Conservation (phyloP, 1,140 invertebrate species). For the Drosophila chauvacae region DNA sequence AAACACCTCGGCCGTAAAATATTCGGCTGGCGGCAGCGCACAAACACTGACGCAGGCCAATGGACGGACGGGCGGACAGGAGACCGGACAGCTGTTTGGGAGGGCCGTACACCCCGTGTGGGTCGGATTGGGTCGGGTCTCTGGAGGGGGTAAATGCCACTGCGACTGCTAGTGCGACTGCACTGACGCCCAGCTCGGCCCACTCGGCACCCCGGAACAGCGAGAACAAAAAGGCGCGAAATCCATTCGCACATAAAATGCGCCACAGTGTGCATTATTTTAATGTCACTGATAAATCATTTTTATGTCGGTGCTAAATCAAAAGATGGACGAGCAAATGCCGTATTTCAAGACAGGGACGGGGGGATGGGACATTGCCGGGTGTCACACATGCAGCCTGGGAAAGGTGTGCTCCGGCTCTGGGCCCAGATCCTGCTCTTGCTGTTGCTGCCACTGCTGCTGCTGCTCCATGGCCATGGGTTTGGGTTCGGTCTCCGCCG, state of each 20-base stretch:
- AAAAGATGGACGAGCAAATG: constrained; percentile 84
- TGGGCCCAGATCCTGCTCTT: constrained; percentile 11
- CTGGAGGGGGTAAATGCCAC: constrained; percentile 38
- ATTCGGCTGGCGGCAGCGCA: constrained; percentile 76
- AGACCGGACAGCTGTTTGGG: constrained; percentile 60
- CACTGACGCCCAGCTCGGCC: constrained; percentile 8
- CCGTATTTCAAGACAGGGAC: constrained; percentile 72
- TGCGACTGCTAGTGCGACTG: constrained; percentile 23
- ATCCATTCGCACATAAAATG: constrained; percentile 84
- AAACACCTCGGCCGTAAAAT: constrained; percentile 78
- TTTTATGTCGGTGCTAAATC: constrained; percentile 85
- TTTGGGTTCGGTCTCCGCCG: constrained; percentile 32
- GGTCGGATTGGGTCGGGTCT: constrained; percentile 10
- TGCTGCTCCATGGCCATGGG: constrained; percentile 9
- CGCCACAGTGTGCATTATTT: constrained; percentile 85
- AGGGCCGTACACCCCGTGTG: constrained; percentile 5
- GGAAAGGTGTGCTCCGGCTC: constrained; percentile 40
- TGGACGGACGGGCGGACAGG: constrained; percentile 26
- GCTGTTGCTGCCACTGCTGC: not conserved
- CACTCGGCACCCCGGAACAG: constrained; percentile 12
- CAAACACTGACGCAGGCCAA: constrained; percentile 67
- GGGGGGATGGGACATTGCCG: constrained; percentile 2
- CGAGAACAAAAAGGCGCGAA: constrained; percentile 82
- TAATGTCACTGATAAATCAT: constrained; percentile 85
- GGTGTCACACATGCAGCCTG: constrained; percentile 65